Conservation (phyloP, 2,888 invertebrate genomes). For the Eupeodes luniger region DNA sequence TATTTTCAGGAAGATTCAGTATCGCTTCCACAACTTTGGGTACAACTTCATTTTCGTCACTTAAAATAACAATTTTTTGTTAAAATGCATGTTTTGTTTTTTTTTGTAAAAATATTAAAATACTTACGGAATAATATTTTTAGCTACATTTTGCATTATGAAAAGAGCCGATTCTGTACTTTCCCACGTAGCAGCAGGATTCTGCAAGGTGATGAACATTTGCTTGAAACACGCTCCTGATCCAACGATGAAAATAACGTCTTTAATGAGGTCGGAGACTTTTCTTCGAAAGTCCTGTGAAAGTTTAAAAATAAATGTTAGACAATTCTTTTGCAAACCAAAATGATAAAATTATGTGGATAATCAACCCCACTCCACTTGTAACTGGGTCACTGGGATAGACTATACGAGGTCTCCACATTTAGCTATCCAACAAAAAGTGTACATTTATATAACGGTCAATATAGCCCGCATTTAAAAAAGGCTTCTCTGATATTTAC, state of each 20-base stretch:
- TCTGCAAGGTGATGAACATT: slow-evolving; percentile 92
- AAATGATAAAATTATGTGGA: not conserved
- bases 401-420: too few relatives aligned
- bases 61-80: slow-evolving; percentile 80
- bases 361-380: not conserved
- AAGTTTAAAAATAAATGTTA: slow-evolving; percentile 24
- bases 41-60: slow-evolving; percentile 95
- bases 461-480: too few relatives aligned
- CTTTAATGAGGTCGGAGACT: slow-evolving; percentile 96
- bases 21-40: slow-evolving; percentile 97
- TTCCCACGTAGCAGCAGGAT: slow-evolving; percentile 93
- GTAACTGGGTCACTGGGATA: too few relatives aligned
- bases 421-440: too few relatives aligned
- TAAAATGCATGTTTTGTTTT: not conserved
- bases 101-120: slow-evolving; percentile 6
- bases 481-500: slow-evolving; percentile 76
- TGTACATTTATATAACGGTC: too few relatives aligned
- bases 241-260: slow-evolving; percentile 98
- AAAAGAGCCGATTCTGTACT: slow-evolving; percentile 96
- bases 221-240: slow-evolving; percentile 96
- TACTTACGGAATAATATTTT: slow-evolving; percentile 97
- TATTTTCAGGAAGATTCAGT: slow-evolving; percentile 91
- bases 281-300: slow-evolving; percentile 90
- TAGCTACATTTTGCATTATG: slow-evolving; percentile 97
- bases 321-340: too few relatives aligned